Conservation (phyloP, 2,113 vertebrate species). For the Petrocephalus zakoni region DNA sequence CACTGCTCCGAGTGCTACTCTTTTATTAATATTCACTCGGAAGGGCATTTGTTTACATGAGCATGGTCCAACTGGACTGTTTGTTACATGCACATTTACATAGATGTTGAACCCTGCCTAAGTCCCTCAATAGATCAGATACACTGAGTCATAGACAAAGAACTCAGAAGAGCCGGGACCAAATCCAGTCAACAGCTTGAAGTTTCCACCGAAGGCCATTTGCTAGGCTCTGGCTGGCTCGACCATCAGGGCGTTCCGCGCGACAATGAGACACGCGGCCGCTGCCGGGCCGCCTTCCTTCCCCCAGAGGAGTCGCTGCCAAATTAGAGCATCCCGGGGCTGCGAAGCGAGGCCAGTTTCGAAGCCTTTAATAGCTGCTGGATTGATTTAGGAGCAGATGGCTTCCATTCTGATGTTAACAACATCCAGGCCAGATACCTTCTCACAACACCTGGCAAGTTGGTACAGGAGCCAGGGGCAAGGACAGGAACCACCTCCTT, state of each 20-base stretch:
- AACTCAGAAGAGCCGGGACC: neutral
- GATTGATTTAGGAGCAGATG: neutral
- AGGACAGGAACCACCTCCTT: conserved; percentile 3
- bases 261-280: neutral
- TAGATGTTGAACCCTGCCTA: neutral
- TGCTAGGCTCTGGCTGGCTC: neutral
- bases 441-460: neutral
- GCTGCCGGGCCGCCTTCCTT: neutral
- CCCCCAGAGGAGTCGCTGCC: neutral
- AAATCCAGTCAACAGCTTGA: neutral
- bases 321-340: conserved; percentile 4
- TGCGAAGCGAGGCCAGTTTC: neutral
- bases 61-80: neutral
- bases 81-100: neutral
- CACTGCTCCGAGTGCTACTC: neutral
- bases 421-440: neutral
- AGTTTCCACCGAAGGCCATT: neutral
- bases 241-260: neutral
- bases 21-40: neutral
- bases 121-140: conserved; percentile 4
- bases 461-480: neutral
- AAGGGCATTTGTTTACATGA: neutral
- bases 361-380: neutral
- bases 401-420: conserved; percentile 6
- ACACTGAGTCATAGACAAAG: neutral